Percentiles rank a stretch among this genome's conserved stretches.
Evolutionary conservation across 1,140 invertebrate species (phyloP).

Genomic region (Drosophila paulistorum): DNA sequence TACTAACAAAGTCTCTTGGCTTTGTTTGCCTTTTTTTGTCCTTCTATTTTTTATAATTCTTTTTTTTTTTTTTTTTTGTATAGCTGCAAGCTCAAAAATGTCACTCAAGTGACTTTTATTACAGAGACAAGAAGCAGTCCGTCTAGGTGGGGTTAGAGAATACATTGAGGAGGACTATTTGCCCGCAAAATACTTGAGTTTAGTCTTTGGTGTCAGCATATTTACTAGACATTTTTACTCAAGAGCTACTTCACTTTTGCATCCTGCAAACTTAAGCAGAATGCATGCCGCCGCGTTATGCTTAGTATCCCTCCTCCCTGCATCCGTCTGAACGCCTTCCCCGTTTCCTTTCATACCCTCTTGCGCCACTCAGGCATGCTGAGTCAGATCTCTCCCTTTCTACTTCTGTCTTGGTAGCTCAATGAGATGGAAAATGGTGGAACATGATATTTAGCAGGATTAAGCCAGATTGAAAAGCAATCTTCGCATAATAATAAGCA

Average conservation of each 20-base stretch:
- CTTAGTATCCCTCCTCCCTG: background rate
- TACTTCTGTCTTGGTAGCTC: background rate
- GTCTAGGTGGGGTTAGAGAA: background rate
- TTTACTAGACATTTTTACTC: constrained; percentile 67
- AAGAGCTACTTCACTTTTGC: constrained; percentile 56
- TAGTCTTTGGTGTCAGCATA: constrained; percentile 72
- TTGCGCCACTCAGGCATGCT: background rate
- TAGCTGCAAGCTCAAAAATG: constrained; percentile 77
- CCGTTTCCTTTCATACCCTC: background rate
- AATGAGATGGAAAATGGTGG: constrained; percentile 10
- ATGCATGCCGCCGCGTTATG: constrained; percentile 11
- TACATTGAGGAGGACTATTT: constrained; percentile 60
- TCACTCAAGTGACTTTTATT: constrained; percentile 80
- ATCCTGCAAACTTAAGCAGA: constrained; percentile 54
- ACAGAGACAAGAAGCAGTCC: constrained; percentile 35
- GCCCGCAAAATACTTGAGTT: constrained; percentile 75
- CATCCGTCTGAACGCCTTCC: background rate
- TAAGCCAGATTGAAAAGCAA: constrained; percentile 7
- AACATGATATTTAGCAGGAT: constrained; percentile 13
- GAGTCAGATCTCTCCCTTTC: background rate
- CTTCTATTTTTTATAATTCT: background rate
- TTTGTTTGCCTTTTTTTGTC: constrained; percentile 70
- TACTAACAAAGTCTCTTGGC: constrained; percentile 30
- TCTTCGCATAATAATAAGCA: constrained; percentile 10
- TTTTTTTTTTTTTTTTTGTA: constrained; percentile 10